Percentiles rank a stretch among this genome's conserved stretches.
These are phyloP conservation scores for Drosophila algonquin DNA, from an alignment of 2,888 invertebrate genomes.

Conservation along the genomic window DNA sequence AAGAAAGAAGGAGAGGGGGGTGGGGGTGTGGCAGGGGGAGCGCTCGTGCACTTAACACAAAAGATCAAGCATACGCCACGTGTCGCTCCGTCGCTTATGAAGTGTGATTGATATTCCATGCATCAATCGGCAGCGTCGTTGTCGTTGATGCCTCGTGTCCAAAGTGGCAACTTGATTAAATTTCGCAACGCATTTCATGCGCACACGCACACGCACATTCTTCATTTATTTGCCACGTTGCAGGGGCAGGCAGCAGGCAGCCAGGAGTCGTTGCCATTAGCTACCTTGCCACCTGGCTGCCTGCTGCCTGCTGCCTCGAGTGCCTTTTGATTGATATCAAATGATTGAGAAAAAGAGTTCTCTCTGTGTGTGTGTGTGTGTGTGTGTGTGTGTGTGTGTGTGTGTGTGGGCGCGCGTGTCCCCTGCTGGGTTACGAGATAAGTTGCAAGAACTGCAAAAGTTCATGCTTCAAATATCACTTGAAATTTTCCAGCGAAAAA, in stretches of 20 bases:
- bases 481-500: constrained; percentile 11
- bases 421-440: constrained; percentile 15
- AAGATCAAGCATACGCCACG: not conserved
- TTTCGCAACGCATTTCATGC: constrained; percentile 17
- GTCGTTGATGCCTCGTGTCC: too few species aligned
- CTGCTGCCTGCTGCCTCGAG: constrained; percentile 15
- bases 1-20: too few species aligned
- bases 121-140: not conserved
- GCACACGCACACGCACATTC: constrained; percentile 41
- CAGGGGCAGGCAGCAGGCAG: too few species aligned
- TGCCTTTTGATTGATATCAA: constrained; percentile 61
- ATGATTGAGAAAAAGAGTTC: constrained; percentile 30
- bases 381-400: not conserved
- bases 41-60: too few species aligned
- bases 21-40: not conserved
- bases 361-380: too few species aligned
- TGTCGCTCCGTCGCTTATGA: not conserved
- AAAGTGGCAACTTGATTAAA: constrained; percentile 26
- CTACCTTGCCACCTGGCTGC: constrained; percentile 54
- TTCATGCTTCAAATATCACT: constrained; percentile 21
- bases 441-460: constrained; percentile 14
- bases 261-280: constrained; percentile 40
- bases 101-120: not conserved
- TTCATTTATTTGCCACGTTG: constrained; percentile 11
- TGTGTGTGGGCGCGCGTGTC: not conserved